Evolutionary conservation across 92 coral and sea anemone genomes (phyloP), one percentile per base, ranked within the genome.

Genomic region (Paragorgia papillata): DNA sequence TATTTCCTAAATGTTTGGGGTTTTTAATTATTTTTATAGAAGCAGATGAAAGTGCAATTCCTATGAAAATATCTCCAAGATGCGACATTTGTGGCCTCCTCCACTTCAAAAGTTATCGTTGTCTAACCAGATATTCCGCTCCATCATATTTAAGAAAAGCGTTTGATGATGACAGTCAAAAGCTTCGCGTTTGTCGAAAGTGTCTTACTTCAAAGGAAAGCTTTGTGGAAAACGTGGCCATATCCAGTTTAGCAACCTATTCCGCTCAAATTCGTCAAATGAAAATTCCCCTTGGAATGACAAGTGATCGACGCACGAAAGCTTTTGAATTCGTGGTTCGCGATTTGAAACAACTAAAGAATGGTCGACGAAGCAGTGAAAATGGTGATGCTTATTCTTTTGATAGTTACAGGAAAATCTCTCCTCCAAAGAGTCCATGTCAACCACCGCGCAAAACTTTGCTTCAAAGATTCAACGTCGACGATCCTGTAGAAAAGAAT

Each of bases 71-170:
- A 12, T 71, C 78, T 25, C 78, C 78, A 20, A 83, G 98, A 69
- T 94, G 98, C 54, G 97, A 93, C 41, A 96, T 94, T 20, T 94
- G 98, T 73, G 97, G 96, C 15, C 76, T 94, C 13, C 87, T 96
- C 41, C 94, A 86, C 9, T 91, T 84, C 83, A 94, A 91, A 62
- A 91, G 95, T 25, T 94, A 94, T 40, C 98, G 98, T n/a, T 94
- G 85, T 78, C 70, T 86, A 60, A 94, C 80, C 73, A 91, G 91
- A 37, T 76, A 85, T 51, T 83, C 82, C 48, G 98, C 98, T 3
- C 98, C 98, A 7, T 51, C 65, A 0, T 96, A 94, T 62, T 80
- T 94, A 14, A 89, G 90, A 58, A 83, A 80, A 65, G 92, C 92
- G 61, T 87, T 94, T 54, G 86, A 88, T 18, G 90, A 96, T 18